Evolutionary conservation across 2,888 invertebrate genomes (phyloP), one percentile per base, ranked within the genome.

Genomic region (Apocheima hispidaria): DNA sequence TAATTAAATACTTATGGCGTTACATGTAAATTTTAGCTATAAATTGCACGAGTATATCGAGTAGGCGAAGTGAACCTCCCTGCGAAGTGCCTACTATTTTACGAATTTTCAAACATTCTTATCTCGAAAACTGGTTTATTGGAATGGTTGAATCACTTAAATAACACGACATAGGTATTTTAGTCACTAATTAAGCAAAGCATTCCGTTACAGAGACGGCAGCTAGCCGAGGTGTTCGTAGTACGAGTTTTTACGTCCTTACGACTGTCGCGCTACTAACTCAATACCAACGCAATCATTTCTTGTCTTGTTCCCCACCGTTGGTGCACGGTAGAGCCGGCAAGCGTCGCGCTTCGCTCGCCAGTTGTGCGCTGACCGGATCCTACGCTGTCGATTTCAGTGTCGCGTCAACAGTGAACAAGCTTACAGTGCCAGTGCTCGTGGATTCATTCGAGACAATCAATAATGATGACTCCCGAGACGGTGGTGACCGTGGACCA

Each of bases 401-500:
- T 83, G 76, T 75, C 83, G 84, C 82, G 82, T 82, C 81, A 75
- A 79, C 82, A 87, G 90, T 88, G 80, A 78, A 84, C 68, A 84
- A 74, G 77, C 79, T 79, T 79, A 72, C 66, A 82, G 91, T 91
- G 90, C 71, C 77, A 82, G 92, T 90, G 91, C 73, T 82, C 82
- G 84, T 87, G 83, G 70, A 65, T 72, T 66, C 33, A 72, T 62
- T 60, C 66, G 71, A 61, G 67, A 71, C 73, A 65, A 60, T 72
- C 80, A 80, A 91, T 82, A 78, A 93, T 93, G 93, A 96, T 96
- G 95, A 96, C 96, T 95, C 96, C 96, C 85, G 96, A 96, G 94
- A 96, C 96, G 79, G 96, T 96, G 81, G 96, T 96, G 78, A 96
- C 95, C 78, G 95, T 96, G 86, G 96, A 96, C 83, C 95, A 95